A percentile compares a stretch with the other conserved stretches of the same genome.
phyloP scores from a whole-genome alignment of 2,113 vertebrate genomes.

The Oncorhynchus kisutch region DNA sequence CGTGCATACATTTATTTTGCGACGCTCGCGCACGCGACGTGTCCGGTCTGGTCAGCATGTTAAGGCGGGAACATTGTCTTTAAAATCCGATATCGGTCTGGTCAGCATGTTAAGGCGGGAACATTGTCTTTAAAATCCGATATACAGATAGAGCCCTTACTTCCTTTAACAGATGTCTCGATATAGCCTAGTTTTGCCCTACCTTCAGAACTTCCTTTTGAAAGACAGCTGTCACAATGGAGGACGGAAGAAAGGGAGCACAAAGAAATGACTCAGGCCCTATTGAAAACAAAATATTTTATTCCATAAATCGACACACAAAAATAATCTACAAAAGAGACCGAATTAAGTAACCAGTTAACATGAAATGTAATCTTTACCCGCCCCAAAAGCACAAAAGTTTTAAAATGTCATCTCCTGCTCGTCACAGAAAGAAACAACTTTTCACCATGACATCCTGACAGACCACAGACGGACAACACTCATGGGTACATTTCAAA shows the following conservation, averaged over 20 bases:
- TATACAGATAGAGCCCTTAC: no score
- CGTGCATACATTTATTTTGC: no score
- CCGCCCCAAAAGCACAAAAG: conserved; percentile 40
- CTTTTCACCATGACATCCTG: conserved; percentile 47
- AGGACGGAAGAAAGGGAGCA: neutral
- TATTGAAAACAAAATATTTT: conserved; percentile 66
- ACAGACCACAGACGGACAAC: conserved; percentile 38
- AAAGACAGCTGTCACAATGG: neutral
- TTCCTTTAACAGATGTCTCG: neutral
- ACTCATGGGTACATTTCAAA: conserved; percentile 38
- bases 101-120: no score
- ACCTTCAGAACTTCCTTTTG: neutral
- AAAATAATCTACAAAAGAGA: conserved; percentile 75
- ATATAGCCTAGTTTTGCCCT: neutral
- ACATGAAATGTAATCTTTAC: conserved; percentile 51
- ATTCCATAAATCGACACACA: conserved; percentile 73
- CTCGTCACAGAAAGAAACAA: conserved; percentile 50
- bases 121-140: no score
- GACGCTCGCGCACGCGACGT: no score
- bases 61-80: no score
- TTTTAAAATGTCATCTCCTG: conserved; percentile 60
- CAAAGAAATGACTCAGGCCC: neutral
- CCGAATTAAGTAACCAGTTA: conserved; percentile 64
- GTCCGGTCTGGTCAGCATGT: no score
- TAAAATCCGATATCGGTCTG: no score